Evolutionary conservation across 2,888 invertebrate species (phyloP).

Genomic region (Bimastos eiseni): DNA sequence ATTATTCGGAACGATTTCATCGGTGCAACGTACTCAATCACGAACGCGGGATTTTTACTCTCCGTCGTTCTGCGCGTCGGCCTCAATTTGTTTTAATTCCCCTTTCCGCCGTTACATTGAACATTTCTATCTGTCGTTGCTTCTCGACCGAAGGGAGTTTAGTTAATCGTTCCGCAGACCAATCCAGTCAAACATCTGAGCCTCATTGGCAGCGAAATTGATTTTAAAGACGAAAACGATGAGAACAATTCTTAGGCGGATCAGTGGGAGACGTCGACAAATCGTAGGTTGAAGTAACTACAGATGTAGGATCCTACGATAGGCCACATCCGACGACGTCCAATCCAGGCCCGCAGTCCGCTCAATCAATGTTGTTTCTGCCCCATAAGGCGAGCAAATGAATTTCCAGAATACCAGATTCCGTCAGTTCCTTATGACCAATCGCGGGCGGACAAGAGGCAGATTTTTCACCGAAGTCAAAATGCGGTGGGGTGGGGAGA

Average conservation of each 20-base stretch:
- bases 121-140: neutral
- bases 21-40: neutral
- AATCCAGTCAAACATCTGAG: neutral
- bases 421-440: constrained; percentile 5
- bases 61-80: neutral
- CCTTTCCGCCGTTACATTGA: neutral
- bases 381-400: neutral
- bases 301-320: neutral
- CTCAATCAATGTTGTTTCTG: constrained; percentile 13
- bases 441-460: neutral
- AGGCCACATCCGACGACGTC: neutral
- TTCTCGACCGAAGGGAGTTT: neutral
- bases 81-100: neutral
- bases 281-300: neutral
- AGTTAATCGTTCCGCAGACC: too few species aligned
- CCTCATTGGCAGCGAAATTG: neutral
- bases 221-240: neutral
- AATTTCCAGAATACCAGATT: neutral
- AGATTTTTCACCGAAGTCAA: neutral
- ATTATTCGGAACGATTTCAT: neutral
- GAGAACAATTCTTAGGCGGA: neutral
- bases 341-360: neutral
- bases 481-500: neutral
- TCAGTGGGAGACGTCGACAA: neutral
- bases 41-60: neutral